Conservation (phyloP, 1,140 invertebrate species). For the Drosophila ironensis region DNA sequence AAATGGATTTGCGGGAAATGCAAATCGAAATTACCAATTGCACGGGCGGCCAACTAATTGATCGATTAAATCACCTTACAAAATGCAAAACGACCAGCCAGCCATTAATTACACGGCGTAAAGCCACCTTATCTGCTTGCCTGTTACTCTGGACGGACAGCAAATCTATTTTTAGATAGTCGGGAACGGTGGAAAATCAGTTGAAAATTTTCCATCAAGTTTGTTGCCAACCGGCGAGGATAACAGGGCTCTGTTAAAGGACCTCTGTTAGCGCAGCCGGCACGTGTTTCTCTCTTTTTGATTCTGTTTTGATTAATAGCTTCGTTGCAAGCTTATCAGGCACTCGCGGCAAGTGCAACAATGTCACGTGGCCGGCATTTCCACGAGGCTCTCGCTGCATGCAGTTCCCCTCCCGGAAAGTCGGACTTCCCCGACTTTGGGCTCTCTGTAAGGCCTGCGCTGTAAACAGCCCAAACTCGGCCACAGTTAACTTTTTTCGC, state of each 20-base stretch:
- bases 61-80: constrained; percentile 14
- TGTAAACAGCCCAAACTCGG: constrained; percentile 59
- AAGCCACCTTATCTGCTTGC: not conserved
- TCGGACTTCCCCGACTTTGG: constrained; percentile 1
- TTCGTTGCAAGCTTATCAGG: constrained; percentile 73
- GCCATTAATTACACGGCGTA: constrained; percentile 28
- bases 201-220: constrained; percentile 23
- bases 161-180: constrained; percentile 45
- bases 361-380: constrained; percentile 74
- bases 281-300: constrained; percentile 81
- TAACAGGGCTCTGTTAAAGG: constrained; percentile 59
- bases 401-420: not conserved
- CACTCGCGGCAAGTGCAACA: constrained; percentile 62
- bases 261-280: constrained; percentile 51
- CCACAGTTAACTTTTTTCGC: constrained; percentile 58
- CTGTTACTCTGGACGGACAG: constrained; percentile 1
- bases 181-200: not conserved
- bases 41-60: constrained; percentile 15
- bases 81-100: not conserved
- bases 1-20: constrained; percentile 28
- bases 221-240: constrained; percentile 59
- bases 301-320: constrained; percentile 81
- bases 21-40: constrained; percentile 37
- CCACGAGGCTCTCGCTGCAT: not conserved
- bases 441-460: constrained; percentile 39